Percentiles rank a stretch among this genome's conserved stretches.
phyloP scores from a whole-genome alignment of 2,113 vertebrate species.

The Tapirus terrestris region DNA sequence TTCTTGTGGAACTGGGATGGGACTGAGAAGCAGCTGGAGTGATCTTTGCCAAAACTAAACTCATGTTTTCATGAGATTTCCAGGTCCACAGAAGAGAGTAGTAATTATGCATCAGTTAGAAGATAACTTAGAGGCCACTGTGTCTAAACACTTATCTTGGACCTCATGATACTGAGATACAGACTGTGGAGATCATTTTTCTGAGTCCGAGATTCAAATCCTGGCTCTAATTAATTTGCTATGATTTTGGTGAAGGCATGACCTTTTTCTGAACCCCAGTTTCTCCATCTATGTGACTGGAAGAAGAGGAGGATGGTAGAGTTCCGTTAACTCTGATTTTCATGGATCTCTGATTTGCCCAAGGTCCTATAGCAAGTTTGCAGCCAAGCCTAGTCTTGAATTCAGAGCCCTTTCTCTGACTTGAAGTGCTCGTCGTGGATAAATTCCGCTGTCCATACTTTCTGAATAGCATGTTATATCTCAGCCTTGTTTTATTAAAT shows the following conservation, averaged over 20 bases:
- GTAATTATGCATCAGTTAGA: not conserved
- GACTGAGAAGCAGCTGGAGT: not conserved
- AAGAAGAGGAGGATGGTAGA: not conserved
- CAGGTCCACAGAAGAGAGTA: not conserved
- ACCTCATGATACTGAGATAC: not conserved
- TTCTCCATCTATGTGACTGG: not conserved
- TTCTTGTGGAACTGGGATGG: constrained; percentile 20
- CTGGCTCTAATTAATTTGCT: not conserved
- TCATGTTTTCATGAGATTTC: constrained; percentile 41
- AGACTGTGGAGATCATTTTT: not conserved
- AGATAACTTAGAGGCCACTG: not conserved
- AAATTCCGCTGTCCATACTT: not conserved
- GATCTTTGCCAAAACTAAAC: constrained; percentile 35
- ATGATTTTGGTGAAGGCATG: not conserved
- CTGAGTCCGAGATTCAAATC: not conserved
- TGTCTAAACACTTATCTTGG: not conserved
- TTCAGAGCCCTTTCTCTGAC: not conserved
- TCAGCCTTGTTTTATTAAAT: not conserved
- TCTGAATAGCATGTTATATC: not conserved
- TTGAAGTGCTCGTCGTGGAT: not conserved
- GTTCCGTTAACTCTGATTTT: not conserved
- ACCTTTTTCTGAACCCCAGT: not conserved
- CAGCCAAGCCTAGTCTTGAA: not conserved
- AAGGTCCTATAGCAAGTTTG: not conserved
- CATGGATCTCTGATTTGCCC: not conserved